Evolutionary conservation across 2,113 vertebrate genomes (phyloP), one percentile per base, ranked within the genome.

Genomic region (Arenaria interpres): DNA sequence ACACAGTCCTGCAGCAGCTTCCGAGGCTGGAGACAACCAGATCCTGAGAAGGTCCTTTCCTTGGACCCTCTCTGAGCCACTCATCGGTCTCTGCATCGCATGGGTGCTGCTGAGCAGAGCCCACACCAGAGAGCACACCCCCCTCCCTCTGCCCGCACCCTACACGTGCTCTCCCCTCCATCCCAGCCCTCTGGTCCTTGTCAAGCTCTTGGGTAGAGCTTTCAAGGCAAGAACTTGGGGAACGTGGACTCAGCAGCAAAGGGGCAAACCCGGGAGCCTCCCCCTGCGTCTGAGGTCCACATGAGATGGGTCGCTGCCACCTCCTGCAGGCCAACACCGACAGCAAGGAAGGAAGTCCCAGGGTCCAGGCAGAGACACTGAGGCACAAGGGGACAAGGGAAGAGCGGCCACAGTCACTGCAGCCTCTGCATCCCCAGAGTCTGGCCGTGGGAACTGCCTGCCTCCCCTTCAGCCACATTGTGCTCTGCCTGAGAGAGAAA

Each of bases 391-490:
- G 59, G 24, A 43, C 21, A 27, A 8, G 30, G 28, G 28, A 23
- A 43, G 20, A 79, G 59, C 63, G 62, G 13, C 21, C 60, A 43
- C 35, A 82, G 62, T 24, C 88, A 7, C 67, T 69, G 50, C 28
- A 89, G 50, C 14, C 33, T 33, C 51, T 1, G 0, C 0, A 1
- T 9, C 33, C 69, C 64, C 46, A 8, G 57, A 6, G 5, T n/a
- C 60, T 3, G 1, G 41, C 33, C 45, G 7, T 0, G 2, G 78
- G 78, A 83, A 71, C 50, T 83, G 82, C 85, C 62, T 33, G 41
- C 41, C 46, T 66, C 24, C 46, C 39, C 33, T 41, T 75, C 46
- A 90, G 64, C 68, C 28, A 0, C 18, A 1, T 22, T 6, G 1
- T 14, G 45, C 19, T 78, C 24, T 84, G 76, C 63, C 57, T 32